These are phyloP conservation scores for Mallotus villosus DNA, from an alignment of 2,797 vertebrate genomes.

Conservation along the genomic window DNA sequence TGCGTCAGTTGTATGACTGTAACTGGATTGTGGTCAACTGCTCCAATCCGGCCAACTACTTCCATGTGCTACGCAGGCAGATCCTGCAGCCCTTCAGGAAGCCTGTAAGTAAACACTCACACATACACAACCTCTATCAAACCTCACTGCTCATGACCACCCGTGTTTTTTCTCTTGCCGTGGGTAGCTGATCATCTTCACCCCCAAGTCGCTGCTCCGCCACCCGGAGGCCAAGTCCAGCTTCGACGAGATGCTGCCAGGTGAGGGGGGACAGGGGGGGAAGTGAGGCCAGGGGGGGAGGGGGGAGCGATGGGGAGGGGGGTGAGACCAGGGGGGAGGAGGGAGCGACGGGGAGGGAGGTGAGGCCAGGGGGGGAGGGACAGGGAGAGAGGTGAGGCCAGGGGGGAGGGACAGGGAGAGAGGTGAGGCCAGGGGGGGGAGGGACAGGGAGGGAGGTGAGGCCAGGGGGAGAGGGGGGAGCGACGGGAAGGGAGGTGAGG, in stretches of 20 bases:
- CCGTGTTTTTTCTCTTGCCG: neutral
- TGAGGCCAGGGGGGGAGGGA: too few relatives aligned
- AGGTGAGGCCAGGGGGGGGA: neutral
- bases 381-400: constrained; percentile 56
- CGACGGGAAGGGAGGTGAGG: neutral
- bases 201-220: constrained; percentile 92
- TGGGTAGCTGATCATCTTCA: constrained; percentile 88
- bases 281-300: neutral
- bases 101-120: constrained; percentile 75
- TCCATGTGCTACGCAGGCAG: constrained; percentile 92
- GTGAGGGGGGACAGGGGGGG: constrained; percentile 56
- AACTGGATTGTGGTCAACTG: constrained; percentile 97
- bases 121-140: neutral
- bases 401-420: constrained; percentile 54
- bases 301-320: neutral
- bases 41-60: constrained; percentile 90
- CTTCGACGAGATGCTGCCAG: constrained; percentile 90
- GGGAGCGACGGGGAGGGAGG: too few relatives aligned
- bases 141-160: too few relatives aligned
- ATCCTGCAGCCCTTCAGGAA: constrained; percentile 93
- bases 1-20: constrained; percentile 88
- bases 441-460: neutral
- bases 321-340: neutral
- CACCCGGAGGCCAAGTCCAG: constrained; percentile 93
- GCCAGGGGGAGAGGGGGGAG: constrained; percentile 73